Base-by-base conservation (phyloP, 92 coral and sea anemone species). In the Diadumene lineata region DNA sequence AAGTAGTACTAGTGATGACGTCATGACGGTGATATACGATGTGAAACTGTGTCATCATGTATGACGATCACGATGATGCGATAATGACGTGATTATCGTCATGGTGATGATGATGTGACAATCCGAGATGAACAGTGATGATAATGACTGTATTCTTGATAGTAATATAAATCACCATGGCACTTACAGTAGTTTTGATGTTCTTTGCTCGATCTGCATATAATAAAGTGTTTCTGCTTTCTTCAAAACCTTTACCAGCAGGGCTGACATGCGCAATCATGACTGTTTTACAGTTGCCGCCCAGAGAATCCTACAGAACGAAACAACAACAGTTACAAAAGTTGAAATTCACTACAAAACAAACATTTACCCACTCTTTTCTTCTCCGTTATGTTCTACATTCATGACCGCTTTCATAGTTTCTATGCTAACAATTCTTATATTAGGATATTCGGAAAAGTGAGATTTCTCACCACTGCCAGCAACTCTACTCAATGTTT, bases 241-340 rank as follows among this genome's bases (percentile, higher is more conserved):
- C 97, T 82, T 91, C 97, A 58, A 84, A 91, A 11, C 87, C 85
- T 26, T 76, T 77, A 34, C 97, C 83, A 21, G 97, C 90, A 2
- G 97, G 97, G 26, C 97, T 91, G 55, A 86, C 90, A 71, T 91
- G 97, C 2, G 97, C 93, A 46, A 91, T 88, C 97, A 91, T 91
- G 11, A 91, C 93, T n/a, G 93, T 91, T 31, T 81, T 78, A 2
- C 93, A 91, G 50, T 91, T 91, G 16, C 97, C 97, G 50, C 97
- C 97, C 77, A 91, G 81, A 15, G 97, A 88, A 53, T 91, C 97
- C 97, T 91, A 44, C 32, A 67, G 21, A 7, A 66, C 28, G 29
- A 44, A 63, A 10, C n/a, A 43, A 31, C 22, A 24, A 17, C 18
- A 64, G 23, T n/a, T n/a, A n/a, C n/a, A 48, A 48, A 48, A 11